Conservation (phyloP, 2,888 invertebrate species). For the Tetragonisca angustula region DNA sequence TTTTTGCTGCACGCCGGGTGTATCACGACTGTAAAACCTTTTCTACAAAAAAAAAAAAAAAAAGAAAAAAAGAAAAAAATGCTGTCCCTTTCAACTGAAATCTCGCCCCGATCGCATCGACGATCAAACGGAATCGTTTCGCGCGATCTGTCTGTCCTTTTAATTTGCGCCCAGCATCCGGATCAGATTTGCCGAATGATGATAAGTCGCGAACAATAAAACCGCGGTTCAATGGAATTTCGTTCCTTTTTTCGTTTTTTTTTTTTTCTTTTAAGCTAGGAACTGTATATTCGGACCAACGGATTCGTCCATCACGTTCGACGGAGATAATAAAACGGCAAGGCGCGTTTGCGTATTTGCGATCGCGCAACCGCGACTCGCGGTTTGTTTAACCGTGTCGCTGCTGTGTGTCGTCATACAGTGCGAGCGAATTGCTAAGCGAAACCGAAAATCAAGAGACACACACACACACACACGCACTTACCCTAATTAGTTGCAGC, state of each 20-base stretch:
- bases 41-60: not conserved
- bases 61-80: not conserved
- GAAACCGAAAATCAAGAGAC: not conserved
- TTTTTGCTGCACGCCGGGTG: not conserved
- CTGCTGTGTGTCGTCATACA: too few species aligned
- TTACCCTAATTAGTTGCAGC: conserved; percentile 1
- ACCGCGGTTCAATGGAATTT: not conserved
- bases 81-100: not conserved
- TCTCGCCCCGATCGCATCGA: not conserved
- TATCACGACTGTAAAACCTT: not conserved
- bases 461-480: not conserved
- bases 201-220: not conserved
- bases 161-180: not conserved
- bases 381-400: too few species aligned
- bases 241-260: not conserved
- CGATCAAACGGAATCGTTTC: not conserved
- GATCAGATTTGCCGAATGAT: conserved; percentile 4
- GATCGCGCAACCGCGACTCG: not conserved
- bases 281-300: not conserved
- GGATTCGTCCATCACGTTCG: not conserved
- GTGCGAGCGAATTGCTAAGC: not conserved
- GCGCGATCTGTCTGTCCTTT: not conserved
- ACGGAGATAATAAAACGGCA: not conserved
- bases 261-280: too few species aligned
- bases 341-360: not conserved